These are phyloP conservation scores for Piaya cayana DNA, from an alignment of 2,113 vertebrate species.

Conservation along the genomic window DNA sequence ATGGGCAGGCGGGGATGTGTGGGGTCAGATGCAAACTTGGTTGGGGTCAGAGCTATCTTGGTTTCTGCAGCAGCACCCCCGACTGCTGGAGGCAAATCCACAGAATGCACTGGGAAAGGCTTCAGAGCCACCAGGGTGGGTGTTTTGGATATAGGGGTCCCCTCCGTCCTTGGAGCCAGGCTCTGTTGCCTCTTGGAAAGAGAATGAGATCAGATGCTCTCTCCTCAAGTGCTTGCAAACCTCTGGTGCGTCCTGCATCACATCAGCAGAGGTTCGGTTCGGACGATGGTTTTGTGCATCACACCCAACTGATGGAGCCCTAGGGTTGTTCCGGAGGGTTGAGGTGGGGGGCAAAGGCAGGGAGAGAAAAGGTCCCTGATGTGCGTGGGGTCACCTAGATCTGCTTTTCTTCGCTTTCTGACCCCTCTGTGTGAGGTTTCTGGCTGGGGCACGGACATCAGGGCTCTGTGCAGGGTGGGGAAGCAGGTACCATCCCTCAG, in stretches of 20 bases:
- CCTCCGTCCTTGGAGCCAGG: background rate
- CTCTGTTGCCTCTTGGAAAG: background rate
- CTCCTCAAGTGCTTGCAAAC: background rate
- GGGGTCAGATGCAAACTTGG: background rate
- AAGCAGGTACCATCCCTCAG: background rate
- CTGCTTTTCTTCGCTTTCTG: background rate
- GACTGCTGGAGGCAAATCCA: fast-evolving
- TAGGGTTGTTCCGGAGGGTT: fast-evolving
- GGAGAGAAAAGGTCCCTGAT: fast-evolving
- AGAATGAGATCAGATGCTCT: background rate
- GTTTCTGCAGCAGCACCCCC: background rate
- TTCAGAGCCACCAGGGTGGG: fast-evolving
- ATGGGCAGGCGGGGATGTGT: fast-evolving
- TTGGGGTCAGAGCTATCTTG: background rate
- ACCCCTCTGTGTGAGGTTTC: background rate
- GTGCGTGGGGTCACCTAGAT: background rate
- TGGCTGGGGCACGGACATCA: fast-evolving
- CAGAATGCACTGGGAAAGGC: background rate
- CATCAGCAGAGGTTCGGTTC: fast-evolving
- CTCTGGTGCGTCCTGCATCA: fast-evolving
- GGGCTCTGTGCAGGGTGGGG: background rate
- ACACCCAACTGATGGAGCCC: fast-evolving
- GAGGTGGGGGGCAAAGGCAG: background rate
- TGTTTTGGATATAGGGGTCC: background rate
- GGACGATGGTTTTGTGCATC: fast-evolving